Percentiles rank a stretch among this genome's conserved stretches.
phyloP scores from a whole-genome alignment of 1,140 invertebrate species.

The Dendroctonus ponderosae region DNA sequence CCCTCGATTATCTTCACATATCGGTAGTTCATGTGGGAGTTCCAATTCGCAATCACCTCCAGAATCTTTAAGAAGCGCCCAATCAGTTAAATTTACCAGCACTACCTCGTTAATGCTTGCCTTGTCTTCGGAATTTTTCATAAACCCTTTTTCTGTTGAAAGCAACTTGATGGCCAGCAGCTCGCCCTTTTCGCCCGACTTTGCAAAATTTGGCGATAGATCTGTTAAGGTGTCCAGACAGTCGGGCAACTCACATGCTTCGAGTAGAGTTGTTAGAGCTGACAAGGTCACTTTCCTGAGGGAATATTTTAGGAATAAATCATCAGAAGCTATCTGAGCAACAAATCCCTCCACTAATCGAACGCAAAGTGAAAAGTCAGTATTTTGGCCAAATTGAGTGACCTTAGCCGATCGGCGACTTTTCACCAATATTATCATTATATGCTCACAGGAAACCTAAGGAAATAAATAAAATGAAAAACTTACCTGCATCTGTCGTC shows the following conservation, averaged over 20 bases:
- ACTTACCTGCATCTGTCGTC: constrained; percentile 76
- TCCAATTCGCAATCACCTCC: constrained; percentile 76
- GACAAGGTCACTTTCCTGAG: constrained; percentile 52
- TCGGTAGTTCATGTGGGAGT: constrained; percentile 68
- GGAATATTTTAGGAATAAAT: not conserved
- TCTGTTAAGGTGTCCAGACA: constrained; percentile 78
- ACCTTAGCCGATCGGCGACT: too few relatives aligned
- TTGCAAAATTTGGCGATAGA: constrained; percentile 69
- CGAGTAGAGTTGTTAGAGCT: constrained; percentile 83
- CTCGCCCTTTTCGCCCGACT: constrained; percentile 80
- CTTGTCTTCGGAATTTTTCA: constrained; percentile 63
- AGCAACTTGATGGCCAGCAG: constrained; percentile 80
- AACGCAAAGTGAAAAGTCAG: too few relatives aligned
- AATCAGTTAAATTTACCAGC: too few relatives aligned
- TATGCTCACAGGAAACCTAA: too few relatives aligned
- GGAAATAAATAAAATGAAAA: not conserved
- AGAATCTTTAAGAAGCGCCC: constrained; percentile 32
- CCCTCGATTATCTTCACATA: constrained; percentile 89
- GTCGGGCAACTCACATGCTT: constrained; percentile 85
- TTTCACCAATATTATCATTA: too few relatives aligned
- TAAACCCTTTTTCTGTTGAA: constrained; percentile 71
- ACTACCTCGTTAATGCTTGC: constrained; percentile 48
- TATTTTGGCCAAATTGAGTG: too few relatives aligned
- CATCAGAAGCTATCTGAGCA: too few relatives aligned
- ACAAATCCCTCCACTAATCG: too few relatives aligned